These are phyloP conservation scores for Speoplatyrhinus poulsoni DNA, from an alignment of 2,113 vertebrate species.

Conservation along the genomic window DNA sequence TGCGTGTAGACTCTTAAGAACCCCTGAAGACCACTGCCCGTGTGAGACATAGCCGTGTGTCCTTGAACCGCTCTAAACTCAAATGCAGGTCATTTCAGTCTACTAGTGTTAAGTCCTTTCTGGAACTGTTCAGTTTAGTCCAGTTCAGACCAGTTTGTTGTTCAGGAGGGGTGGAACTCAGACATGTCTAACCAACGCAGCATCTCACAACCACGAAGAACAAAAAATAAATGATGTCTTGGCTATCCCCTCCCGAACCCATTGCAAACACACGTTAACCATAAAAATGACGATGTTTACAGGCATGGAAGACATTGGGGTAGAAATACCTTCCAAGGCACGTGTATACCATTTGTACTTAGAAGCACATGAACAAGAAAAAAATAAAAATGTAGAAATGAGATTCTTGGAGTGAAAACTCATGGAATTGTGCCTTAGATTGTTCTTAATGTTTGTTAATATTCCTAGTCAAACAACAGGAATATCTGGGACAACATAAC, in stretches of 20 bases:
- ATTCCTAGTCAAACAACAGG: constrained; percentile 43
- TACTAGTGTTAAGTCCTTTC: constrained; percentile 1
- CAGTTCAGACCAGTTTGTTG: neutral
- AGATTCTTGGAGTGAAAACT: neutral
- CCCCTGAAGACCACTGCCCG: constrained; percentile 1
- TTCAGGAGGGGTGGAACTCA: neutral
- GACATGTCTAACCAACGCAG: constrained; percentile 11
- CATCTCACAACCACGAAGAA: neutral
- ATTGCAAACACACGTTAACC: constrained; percentile 13
- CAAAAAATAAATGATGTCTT: neutral
- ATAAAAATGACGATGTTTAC: constrained; percentile 29
- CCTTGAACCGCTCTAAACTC: constrained; percentile 11
- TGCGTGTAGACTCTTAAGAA: constrained; percentile 3
- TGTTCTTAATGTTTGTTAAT: neutral
- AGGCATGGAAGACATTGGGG: constrained; percentile 6
- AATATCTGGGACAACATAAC: constrained; percentile 41
- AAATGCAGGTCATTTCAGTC: constrained; percentile 2
- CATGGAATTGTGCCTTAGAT: neutral
- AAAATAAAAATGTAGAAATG: neutral
- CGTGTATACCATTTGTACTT: constrained; percentile 15
- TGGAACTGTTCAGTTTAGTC: neutral
- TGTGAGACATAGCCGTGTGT: neutral
- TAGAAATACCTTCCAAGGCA: constrained; percentile 17
- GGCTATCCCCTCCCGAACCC: neutral
- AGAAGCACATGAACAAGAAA: neutral